These are phyloP conservation scores for Ips typographus DNA, from an alignment of 1,140 invertebrate species.

Conservation along the genomic window DNA sequence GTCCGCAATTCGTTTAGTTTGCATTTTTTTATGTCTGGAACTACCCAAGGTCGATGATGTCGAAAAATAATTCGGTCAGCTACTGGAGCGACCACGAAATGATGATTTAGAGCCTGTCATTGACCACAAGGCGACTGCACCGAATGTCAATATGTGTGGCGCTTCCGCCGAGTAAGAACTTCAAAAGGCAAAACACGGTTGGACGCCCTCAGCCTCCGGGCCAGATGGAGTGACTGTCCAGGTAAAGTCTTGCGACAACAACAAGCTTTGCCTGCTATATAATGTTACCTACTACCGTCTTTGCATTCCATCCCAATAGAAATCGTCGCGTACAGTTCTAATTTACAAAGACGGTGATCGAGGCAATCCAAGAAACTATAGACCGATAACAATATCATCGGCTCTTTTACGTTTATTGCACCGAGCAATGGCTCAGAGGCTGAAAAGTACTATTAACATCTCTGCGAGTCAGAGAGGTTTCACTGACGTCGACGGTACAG, in stretches of 20 bases:
- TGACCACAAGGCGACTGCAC: no score
- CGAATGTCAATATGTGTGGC: no score
- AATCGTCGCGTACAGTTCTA: constrained; percentile 9
- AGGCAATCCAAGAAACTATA: constrained; percentile 28
- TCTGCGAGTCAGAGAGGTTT: constrained; percentile 35
- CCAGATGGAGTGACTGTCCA: background rate
- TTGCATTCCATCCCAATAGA: background rate
- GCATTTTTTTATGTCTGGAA: no score
- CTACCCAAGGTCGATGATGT: no score
- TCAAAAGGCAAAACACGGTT: no score
- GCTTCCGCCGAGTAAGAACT: no score
- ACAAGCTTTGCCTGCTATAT: background rate
- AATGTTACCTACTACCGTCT: background rate
- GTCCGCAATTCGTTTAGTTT: no score
- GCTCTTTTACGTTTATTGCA: constrained; percentile 26
- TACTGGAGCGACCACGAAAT: no score
- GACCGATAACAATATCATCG: constrained; percentile 37
- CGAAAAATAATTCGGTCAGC: no score
- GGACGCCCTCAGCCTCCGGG: background rate
- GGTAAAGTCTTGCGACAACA: background rate
- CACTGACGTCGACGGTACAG: constrained; percentile 25
- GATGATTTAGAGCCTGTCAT: no score
- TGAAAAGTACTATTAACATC: background rate
- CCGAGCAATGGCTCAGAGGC: background rate
- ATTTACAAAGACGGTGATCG: constrained; percentile 38